These are phyloP conservation scores for Champsocephalus esox DNA, from an alignment of 2,797 vertebrate species.

Conservation along the genomic window DNA sequence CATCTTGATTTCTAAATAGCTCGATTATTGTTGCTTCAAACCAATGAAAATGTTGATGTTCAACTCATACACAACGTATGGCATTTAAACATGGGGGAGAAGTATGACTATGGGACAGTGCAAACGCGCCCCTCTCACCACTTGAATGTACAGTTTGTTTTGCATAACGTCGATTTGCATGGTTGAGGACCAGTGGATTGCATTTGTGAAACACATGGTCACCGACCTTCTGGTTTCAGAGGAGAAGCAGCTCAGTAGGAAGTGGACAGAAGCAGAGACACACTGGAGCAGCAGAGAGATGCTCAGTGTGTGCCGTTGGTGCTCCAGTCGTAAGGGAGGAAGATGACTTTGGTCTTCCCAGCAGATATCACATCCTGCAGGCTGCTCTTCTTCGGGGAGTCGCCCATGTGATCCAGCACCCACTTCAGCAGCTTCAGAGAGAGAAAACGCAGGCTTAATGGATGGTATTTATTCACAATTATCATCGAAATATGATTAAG, in stretches of 20 bases:
- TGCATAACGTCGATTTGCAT: conserved; percentile 59
- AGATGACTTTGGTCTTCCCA: conserved; percentile 84
- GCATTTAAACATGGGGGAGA: conserved; percentile 11
- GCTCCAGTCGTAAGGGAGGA: conserved; percentile 87
- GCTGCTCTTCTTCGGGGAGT: conserved; percentile 85
- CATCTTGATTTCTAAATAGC: conserved; percentile 17
- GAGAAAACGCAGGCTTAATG: background rate
- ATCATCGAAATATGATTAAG: too few relatives aligned
- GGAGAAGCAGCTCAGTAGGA: conserved; percentile 20
- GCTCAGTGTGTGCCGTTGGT: conserved; percentile 82
- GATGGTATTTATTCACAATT: background rate
- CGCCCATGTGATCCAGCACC: conserved; percentile 85
- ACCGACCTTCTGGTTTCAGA: background rate
- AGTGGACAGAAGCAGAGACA: conserved; percentile 13
- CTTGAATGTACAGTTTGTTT: conserved; percentile 39
- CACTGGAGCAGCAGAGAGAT: background rate
- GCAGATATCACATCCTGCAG: conserved; percentile 79
- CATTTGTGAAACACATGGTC: background rate
- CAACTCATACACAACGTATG: background rate
- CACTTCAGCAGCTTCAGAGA: conserved; percentile 82
- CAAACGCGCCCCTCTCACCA: conserved; percentile 33
- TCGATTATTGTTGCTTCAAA: background rate
- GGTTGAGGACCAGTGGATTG: conserved; percentile 21
- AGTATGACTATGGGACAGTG: conserved; percentile 37
- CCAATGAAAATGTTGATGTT: background rate